Evolutionary conservation across 2,113 vertebrate species (phyloP).

Genomic region (Hippolais icterina): DNA sequence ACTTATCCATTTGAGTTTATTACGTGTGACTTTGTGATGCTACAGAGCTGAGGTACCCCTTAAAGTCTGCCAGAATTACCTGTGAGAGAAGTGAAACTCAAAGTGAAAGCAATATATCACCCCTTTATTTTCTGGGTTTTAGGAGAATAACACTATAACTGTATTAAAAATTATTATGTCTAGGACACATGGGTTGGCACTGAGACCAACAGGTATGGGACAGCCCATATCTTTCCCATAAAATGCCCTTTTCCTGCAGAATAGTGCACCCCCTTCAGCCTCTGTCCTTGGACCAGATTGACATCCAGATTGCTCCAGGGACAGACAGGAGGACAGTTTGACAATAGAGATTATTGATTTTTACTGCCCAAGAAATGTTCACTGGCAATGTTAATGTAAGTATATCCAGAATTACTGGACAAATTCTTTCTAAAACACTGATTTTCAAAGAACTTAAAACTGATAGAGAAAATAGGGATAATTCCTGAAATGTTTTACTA

Average conservation of each 20-base stretch:
- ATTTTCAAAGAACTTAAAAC: background rate
- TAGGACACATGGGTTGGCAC: background rate
- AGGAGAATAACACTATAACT: background rate
- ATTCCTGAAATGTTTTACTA: background rate
- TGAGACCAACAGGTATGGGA: fast-evolving
- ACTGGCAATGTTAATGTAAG: background rate
- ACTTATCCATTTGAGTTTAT: background rate
- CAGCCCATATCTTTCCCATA: background rate
- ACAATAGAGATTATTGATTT: background rate
- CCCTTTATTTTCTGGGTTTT: background rate
- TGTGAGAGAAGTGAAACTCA: background rate
- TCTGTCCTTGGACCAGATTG: background rate
- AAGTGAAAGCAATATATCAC: background rate
- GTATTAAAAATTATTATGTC: background rate
- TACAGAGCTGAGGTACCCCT: background rate
- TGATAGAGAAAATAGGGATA: background rate
- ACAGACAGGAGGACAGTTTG: background rate
- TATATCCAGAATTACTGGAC: background rate
- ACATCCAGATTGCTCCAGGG: background rate
- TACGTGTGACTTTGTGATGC: background rate
- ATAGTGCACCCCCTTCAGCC: background rate
- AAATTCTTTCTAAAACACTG: background rate
- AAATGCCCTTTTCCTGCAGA: background rate
- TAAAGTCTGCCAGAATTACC: background rate
- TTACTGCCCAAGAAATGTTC: background rate